Evolutionary conservation across 2,113 vertebrate species (phyloP).

Genomic region (Peromyscus maniculatus): DNA sequence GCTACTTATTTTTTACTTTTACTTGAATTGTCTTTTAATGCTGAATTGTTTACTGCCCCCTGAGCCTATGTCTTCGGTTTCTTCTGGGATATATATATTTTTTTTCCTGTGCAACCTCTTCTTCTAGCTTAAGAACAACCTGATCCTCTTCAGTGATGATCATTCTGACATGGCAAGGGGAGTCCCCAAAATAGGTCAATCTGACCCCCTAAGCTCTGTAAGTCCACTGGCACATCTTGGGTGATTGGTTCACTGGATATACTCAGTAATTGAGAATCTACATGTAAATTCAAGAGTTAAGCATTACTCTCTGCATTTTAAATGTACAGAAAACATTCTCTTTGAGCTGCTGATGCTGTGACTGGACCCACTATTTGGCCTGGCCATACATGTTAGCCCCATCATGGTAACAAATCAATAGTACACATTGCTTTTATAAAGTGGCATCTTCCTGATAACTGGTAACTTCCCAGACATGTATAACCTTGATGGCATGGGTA

Average conservation of each 20-base stretch:
- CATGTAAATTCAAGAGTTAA: background rate
- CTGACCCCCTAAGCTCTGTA: background rate
- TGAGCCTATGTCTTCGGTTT: background rate
- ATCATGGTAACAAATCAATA: background rate
- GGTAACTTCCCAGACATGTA: background rate
- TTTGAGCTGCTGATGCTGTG: rapidly evolving
- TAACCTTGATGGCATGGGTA: background rate
- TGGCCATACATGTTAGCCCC: background rate
- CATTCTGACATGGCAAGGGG: background rate
- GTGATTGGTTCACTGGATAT: background rate
- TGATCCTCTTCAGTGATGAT: background rate
- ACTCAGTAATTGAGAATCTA: background rate
- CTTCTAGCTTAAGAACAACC: background rate
- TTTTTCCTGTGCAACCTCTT: background rate
- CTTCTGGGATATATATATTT: background rate
- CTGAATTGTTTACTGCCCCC: background rate
- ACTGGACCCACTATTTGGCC: background rate
- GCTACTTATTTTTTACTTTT: background rate
- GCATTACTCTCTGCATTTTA: background rate
- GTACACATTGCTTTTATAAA: background rate
- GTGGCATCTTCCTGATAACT: background rate
- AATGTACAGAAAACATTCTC: background rate
- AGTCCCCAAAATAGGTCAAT: background rate
- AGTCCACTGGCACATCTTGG: rapidly evolving
- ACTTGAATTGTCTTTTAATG: background rate